These are phyloP conservation scores for Saxidomus purpurata DNA, from an alignment of 1,140 invertebrate genomes.

Conservation along the genomic window DNA sequence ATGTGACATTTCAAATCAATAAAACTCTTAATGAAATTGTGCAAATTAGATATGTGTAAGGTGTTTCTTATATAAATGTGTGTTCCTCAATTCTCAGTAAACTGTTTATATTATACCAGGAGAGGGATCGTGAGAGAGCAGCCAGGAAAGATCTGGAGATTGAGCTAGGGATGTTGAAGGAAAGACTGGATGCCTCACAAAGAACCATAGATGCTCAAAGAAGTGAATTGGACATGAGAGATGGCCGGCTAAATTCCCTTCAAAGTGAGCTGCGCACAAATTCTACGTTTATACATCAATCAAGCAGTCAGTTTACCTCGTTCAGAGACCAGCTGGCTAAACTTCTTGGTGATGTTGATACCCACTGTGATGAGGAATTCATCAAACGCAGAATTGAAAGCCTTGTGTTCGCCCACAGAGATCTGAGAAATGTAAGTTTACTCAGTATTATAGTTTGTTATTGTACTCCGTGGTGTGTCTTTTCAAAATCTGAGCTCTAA, in stretches of 20 bases:
- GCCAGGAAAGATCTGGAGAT: conserved; percentile 77
- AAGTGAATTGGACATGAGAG: conserved; percentile 82
- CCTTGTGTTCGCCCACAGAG: conserved; percentile 71
- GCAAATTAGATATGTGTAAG: too few species aligned
- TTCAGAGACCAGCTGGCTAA: conserved; percentile 83
- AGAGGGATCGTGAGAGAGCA: conserved; percentile 83
- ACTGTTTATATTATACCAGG: conserved; percentile 71
- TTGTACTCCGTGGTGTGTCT: too few species aligned
- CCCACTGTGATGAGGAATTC: conserved; percentile 80
- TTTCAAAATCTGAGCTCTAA: too few species aligned
- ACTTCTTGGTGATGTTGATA: conserved; percentile 79
- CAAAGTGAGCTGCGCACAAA: conserved; percentile 77
- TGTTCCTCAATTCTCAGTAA: too few species aligned
- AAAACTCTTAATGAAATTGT: too few species aligned
- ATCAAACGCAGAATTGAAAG: conserved; percentile 79
- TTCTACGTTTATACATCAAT: conserved; percentile 71
- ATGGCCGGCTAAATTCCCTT: conserved; percentile 73
- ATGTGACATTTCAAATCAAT: too few species aligned
- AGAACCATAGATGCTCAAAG: conserved; percentile 82
- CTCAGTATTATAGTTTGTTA: neutral
- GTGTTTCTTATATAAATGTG: too few species aligned
- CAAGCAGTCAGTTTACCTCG: conserved; percentile 74
- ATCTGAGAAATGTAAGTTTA: conserved; percentile 77
- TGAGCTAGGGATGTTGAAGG: conserved; percentile 83
- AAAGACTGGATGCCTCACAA: conserved; percentile 82